Base-by-base conservation (phyloP, 1,140 invertebrate genomes). In the Drosophila sp. region DNA sequence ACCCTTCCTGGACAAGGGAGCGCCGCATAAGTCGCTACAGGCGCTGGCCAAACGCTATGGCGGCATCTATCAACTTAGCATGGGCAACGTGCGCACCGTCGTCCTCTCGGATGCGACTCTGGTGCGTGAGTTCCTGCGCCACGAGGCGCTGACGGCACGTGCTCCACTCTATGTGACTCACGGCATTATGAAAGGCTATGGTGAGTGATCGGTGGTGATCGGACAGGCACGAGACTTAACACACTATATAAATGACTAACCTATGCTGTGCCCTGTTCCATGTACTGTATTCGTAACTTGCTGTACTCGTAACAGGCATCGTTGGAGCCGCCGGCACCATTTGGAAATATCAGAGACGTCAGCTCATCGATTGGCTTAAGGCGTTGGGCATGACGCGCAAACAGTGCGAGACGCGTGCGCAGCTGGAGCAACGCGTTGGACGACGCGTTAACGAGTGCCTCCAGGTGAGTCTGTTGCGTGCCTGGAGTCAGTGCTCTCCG, bases 141-240 rank as follows among this genome's bases (percentile, higher is more conserved):
- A 94, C 80, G 95, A 96, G 18, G 93, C 89, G 0, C 95, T 96
- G 73, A 92, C 94, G 2, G 96, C 95, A 9, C 92, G 96, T 54
- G 96, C 97, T 0, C 96, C 96, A 0, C 93, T 97, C 0, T 96
- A 95, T 87, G 91, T 97, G 14, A 97, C 96, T 0, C 96, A 97
- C 86, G 97, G 96, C 36, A 95, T 98, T 8, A 97, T 97, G 95
- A 92, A 96, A 64, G 96, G 97, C 75, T 95, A 96, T 86, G 97
- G 97, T 97, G 92, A 94, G 93, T 58, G 21, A 21, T 4, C 1
- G 4, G 21, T 21, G 21, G 4, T 21, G 21, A 21, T 4, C 21
- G 21, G 21, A 21, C 21, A 21, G 16, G 8, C 0, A 11, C 9
- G 7, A 14, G 34, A 13, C 69, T 78, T 71, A 81, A 65, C 58